Percentiles rank a stretch among this genome's conserved stretches.
phyloP scores from a whole-genome alignment of 2,797 vertebrate genomes.

The Toxotes lorentzi region DNA sequence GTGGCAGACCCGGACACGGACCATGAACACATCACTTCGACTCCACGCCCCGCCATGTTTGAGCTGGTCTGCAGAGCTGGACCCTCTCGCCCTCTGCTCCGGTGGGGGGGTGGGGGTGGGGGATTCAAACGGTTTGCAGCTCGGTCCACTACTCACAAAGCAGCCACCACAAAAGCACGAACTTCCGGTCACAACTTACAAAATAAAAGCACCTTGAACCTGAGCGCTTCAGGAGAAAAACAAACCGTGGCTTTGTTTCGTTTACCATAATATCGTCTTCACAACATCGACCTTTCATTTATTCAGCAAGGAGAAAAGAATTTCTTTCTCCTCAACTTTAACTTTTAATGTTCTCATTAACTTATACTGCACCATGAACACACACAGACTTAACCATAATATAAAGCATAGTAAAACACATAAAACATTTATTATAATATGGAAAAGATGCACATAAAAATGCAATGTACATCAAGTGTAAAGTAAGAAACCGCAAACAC shows the following conservation, averaged over 20 bases:
- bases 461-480: too few species aligned
- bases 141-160: slow-evolving; percentile 19
- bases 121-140: slow-evolving; percentile 49
- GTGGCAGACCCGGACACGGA: slow-evolving; percentile 37
- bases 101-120: slow-evolving; percentile 8
- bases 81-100: slow-evolving; percentile 40
- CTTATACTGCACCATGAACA: too few species aligned
- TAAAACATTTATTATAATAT: too few species aligned
- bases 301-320: too few species aligned
- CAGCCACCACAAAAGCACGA: accelerated
- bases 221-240: too few species aligned
- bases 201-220: slow-evolving; percentile 51
- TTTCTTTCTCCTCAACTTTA: too few species aligned
- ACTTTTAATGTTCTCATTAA: too few species aligned
- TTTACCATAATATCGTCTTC: neutral
- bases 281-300: neutral
- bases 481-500: too few species aligned
- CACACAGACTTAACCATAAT: too few species aligned
- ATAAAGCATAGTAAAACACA: too few species aligned
- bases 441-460: too few species aligned
- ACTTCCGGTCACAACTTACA: slow-evolving; percentile 33
- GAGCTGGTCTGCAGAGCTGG: slow-evolving; percentile 39
- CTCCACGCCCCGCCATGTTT: slow-evolving; percentile 86
- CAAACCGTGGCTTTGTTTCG: neutral
- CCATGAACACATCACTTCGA: slow-evolving; percentile 62